A percentile compares a stretch with the other conserved stretches of the same genome.
Evolutionary conservation across 2,113 vertebrate species (phyloP).

Genomic region (Trematocara macrostoma): DNA sequence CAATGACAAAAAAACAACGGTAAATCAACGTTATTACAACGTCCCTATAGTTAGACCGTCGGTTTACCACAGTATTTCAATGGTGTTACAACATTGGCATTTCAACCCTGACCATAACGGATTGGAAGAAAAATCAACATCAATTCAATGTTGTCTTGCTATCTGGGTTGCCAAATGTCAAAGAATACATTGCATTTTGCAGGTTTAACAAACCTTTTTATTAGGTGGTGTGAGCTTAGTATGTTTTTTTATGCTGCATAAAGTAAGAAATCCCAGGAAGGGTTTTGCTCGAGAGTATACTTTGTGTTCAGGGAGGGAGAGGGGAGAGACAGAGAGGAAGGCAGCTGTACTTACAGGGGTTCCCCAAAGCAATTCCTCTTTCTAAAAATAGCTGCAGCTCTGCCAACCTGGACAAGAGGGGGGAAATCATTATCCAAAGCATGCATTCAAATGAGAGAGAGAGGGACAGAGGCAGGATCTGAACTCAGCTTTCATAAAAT

Average conservation of each 20-base stretch:
- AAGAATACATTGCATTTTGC: background rate
- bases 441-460: background rate
- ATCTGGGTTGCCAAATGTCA: background rate
- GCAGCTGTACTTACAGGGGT: conserved; percentile 30
- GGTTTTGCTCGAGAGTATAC: background rate
- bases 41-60: no score
- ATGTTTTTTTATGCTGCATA: background rate
- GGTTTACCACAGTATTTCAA: no score
- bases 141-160: no score
- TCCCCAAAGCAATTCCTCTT: conserved; percentile 41
- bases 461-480: background rate
- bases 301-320: background rate
- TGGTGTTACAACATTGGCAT: no score
- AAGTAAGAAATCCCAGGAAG: background rate
- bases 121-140: no score
- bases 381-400: conserved; percentile 49
- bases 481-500: background rate
- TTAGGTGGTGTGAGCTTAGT: background rate
- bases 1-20: no score
- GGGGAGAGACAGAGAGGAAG: background rate
- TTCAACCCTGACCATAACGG: no score
- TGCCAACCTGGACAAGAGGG: conserved; percentile 3
- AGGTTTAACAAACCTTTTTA: background rate
- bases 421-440: background rate
- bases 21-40: no score